Conservation (phyloP, 2,888 invertebrate species). For the Apamea epomidion region DNA sequence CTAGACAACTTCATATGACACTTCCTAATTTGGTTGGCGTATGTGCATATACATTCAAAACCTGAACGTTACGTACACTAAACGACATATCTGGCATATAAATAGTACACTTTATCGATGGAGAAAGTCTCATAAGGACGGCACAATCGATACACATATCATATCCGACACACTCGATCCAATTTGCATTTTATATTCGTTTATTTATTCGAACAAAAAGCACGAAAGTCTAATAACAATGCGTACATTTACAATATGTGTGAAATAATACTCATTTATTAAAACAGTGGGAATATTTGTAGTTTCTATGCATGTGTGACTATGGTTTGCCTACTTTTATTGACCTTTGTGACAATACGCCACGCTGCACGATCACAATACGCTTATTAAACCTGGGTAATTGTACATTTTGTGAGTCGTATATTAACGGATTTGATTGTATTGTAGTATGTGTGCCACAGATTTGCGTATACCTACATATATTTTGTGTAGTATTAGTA, state of each 20-base stretch:
- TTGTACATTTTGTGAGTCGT: constrained; percentile 41
- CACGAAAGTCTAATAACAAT: constrained; percentile 61
- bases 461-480: constrained; percentile 27
- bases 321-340: constrained; percentile 62
- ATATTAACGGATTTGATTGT: constrained; percentile 35
- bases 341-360: constrained; percentile 52
- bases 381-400: constrained; percentile 33
- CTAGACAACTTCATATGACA: constrained; percentile 44
- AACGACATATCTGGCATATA: constrained; percentile 51
- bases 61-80: constrained; percentile 57
- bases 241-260: constrained; percentile 47
- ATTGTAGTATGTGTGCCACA: constrained; percentile 11
- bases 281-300: constrained; percentile 62
- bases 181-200: constrained; percentile 57
- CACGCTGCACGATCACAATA: constrained; percentile 25
- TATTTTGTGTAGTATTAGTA: too few species aligned
- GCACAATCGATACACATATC: constrained; percentile 55
- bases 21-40: constrained; percentile 56
- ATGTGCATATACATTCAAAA: constrained; percentile 44
- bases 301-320: constrained; percentile 43
- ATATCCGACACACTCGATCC: constrained; percentile 36
- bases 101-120: constrained; percentile 58
- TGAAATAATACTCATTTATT: constrained; percentile 53
- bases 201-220: constrained; percentile 48
- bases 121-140: constrained; percentile 62